Base-by-base conservation (phyloP, 2,888 invertebrate species). In the Cephus rjabovi region DNA sequence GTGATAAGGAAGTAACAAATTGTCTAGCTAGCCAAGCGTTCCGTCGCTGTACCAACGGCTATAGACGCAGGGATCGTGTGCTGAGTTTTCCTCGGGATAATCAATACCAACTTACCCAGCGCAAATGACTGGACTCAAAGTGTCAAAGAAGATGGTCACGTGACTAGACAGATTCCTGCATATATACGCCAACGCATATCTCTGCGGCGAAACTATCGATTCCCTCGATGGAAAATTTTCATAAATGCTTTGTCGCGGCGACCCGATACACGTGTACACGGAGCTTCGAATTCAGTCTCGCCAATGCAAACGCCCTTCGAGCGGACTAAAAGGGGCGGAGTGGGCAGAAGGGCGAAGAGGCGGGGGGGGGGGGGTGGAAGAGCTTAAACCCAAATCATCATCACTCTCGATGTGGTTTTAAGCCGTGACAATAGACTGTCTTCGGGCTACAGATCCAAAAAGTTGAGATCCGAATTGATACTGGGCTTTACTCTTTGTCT, bases 1-100 rank as follows among this genome's bases (percentile, higher is more conserved):
- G 82, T 88, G 89, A 89, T 89, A 89, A 89, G 89, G 89, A 89
- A 88, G 88, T 89, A 87, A 89, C 89, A 89, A 89, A 89, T 89
- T 89, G 89, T 88, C 88, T 86, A 87, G 87, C 86, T 87, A 86
- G 89, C 86, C 85, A 84, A 85, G 86, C 79, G 81, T 83, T 81
- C 75, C 75, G 76, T 77, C 76, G 74, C 76, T 75, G 77, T 75
- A 75, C 75, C 56, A 56, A 56, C 56, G 6, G 23, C 56, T 23
- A 2, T 23, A 56, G 23, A 56, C 0, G 56, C 2, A 23, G 56
- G 2, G 15, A 56, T 23, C 23, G 56, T 56, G 23, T 56, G 23
- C 9, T 56, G 23, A 56, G 9, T 56, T 56, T 56, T 56, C 56
- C 56, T 56, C 9, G 56, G 2, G 23, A 9, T 9, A 15, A 56